Percentiles rank a stretch among this genome's conserved stretches.
phyloP scores from a whole-genome alignment of 1,140 invertebrate species.

The Doryteuthis pealeii region DNA sequence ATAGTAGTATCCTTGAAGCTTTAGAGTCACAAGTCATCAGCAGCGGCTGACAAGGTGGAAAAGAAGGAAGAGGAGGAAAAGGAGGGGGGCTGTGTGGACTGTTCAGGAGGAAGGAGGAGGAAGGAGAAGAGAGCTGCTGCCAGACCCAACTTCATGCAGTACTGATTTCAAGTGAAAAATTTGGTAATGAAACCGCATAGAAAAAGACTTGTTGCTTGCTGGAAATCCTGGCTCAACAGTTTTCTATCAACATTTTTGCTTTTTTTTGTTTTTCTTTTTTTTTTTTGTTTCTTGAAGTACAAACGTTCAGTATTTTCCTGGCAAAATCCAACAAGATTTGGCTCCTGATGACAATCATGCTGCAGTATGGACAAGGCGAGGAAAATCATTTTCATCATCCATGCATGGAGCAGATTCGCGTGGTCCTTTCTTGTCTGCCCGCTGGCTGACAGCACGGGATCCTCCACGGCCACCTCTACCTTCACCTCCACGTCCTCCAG shows the following conservation, averaged over 20 bases:
- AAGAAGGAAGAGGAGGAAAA: neutral
- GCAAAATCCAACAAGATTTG: conserved; percentile 6
- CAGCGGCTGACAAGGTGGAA: neutral
- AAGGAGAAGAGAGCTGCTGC: conserved; percentile 1
- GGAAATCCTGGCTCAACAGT: conserved; percentile 3
- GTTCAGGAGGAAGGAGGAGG: no score
- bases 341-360: conserved; percentile 25
- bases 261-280: neutral
- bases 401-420: conserved; percentile 82
- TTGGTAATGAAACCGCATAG: conserved; percentile 11
- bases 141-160: conserved; percentile 15
- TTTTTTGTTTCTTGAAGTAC: neutral
- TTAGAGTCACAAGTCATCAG: neutral
- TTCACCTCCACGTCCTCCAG: conserved; percentile 30
- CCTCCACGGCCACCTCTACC: conserved; percentile 19
- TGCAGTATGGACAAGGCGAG: conserved; percentile 62
- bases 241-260: neutral
- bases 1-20: neutral
- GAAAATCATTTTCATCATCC: conserved; percentile 93
- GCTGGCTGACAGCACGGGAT: conserved; percentile 28
- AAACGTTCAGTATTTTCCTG: conserved; percentile 5
- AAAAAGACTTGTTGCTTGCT: conserved; percentile 5
- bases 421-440: conserved; percentile 28
- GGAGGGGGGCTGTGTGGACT: no score
- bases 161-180: conserved; percentile 14